Evolutionary conservation across 2,113 vertebrate genomes (phyloP), one percentile per base, ranked within the genome.

Genomic region (Carettochelys insculpta): DNA sequence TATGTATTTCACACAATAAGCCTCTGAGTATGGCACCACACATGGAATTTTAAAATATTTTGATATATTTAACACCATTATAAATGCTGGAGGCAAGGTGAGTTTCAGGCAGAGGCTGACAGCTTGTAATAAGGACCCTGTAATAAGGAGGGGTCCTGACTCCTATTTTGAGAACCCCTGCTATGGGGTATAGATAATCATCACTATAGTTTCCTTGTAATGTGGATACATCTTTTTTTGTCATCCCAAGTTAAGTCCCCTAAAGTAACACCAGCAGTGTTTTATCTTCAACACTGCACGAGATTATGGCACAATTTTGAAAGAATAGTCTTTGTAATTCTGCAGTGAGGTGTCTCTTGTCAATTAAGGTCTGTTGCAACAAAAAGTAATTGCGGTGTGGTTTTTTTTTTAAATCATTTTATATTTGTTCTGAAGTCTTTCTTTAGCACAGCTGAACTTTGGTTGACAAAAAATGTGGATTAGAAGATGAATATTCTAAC

Each of bases 341-440:
- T 50, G 7, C 25, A 48, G 11, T 73, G 1, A 0, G 10, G 50
- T 50, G 51, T 10, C 77, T 78, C 31, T 73, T 48, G 77, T 71
- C 34, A 53, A 0, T 79, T 16, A 41, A 80, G 10, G 58, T 12
- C 25, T 85, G 43, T 8, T 82, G 22, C 83, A n/a, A 5, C 1
- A 2, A 48, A 84, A 34, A 0, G 0, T 9, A 16, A n/a, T 3
- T 50, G 3, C n/a, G n/a, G n/a, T n/a, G n/a, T n/a, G n/a, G n/a
- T 5, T 2, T 47, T 5, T 81, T 83, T 87, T 88, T 87, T 86
- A 4, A 6, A 71, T 80, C 34, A 6, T 0, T 71, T 13, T 0
- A 80, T 80, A 41, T n/a, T 71, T 52, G 31, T 73, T 71, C 22
- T 17, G 25, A 48, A 51, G 76, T 84, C n/a, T 76, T 24, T 47